phyloP scores from a whole-genome alignment of 1,140 invertebrate species.

The Brachionus sp. region DNA sequence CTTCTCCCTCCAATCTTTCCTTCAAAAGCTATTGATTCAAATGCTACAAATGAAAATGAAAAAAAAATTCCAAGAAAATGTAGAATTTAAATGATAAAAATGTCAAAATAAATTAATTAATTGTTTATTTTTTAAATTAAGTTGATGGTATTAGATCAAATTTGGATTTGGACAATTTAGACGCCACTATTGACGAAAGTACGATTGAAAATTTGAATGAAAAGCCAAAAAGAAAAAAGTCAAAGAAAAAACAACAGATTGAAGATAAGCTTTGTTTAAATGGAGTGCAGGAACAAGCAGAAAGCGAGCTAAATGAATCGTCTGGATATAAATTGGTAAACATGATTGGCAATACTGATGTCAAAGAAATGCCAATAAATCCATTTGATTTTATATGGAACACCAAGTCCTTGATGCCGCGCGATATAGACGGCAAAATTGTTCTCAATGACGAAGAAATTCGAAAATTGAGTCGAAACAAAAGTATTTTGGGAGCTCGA shows the following conservation, averaged over 20 bases:
- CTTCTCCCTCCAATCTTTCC: not conserved
- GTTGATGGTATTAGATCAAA: not conserved
- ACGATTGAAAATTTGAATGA: constrained; percentile 16
- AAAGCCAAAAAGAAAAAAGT: constrained; percentile 17
- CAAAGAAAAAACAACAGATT: constrained; percentile 3
- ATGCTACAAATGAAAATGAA: not conserved
- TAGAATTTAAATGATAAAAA: not conserved
- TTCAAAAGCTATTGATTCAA: not conserved
- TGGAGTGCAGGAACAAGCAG: not conserved
- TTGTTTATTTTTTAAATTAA: not conserved
- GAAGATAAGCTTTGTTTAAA: constrained; percentile 11
- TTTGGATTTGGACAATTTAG: not conserved
- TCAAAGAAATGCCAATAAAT: constrained; percentile 31
- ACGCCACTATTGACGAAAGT: not conserved
- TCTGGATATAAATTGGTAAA: constrained; percentile 6
- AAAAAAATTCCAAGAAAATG: not conserved
- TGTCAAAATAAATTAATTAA: not conserved
- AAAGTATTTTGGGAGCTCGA: not conserved
- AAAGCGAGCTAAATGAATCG: not conserved
- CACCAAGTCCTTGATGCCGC: not conserved
- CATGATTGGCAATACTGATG: constrained; percentile 12
- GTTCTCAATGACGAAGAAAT: not conserved
- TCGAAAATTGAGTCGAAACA: not conserved
- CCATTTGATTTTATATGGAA: constrained; percentile 32
- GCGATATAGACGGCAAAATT: not conserved